phyloP scores from a whole-genome alignment of 1,140 invertebrate species.

The Tetramorium parvispinum region DNA sequence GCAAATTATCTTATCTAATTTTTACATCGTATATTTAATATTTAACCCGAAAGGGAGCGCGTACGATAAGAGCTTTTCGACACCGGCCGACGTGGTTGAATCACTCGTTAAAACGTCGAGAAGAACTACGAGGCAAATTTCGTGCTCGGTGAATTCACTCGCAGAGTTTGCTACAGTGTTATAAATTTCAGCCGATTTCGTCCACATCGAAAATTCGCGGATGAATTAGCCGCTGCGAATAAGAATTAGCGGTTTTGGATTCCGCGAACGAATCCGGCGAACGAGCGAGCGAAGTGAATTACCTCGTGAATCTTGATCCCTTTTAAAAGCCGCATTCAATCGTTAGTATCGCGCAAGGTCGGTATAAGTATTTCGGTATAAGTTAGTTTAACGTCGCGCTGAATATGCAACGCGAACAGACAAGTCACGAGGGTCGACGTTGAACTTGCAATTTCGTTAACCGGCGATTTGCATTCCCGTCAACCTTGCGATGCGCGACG shows the following conservation, averaged over 20 bases:
- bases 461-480: slow-evolving; percentile 34
- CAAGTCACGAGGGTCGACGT: slow-evolving; percentile 18
- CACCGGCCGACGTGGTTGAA: not conserved
- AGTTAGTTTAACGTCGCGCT: slow-evolving; percentile 15
- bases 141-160: slow-evolving; percentile 14
- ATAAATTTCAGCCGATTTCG: slow-evolving; percentile 24
- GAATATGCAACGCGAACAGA: slow-evolving; percentile 36
- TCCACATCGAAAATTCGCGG: slow-evolving; percentile 4
- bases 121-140: slow-evolving; percentile 27
- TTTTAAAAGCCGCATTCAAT: slow-evolving; percentile 34
- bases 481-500: not conserved
- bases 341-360: slow-evolving; percentile 8
- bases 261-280: not conserved
- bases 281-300: slow-evolving; percentile 19
- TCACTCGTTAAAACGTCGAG: slow-evolving; percentile 12
- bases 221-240: not conserved
- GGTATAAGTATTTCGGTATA: not conserved
- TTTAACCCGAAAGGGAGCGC: not conserved
- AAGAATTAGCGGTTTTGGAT: slow-evolving; percentile 32
- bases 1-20: slow-evolving; percentile 39
- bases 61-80: not conserved
- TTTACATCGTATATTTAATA: slow-evolving; percentile 38
- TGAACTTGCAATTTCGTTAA: slow-evolving; percentile 52
- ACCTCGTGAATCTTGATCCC: slow-evolving; percentile 16
- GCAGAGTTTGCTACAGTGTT: slow-evolving; percentile 12